Percentiles rank a stretch among this genome's conserved stretches.
phyloP scores from a whole-genome alignment of 2,888 invertebrate species.

The Tineola bisselliella region DNA sequence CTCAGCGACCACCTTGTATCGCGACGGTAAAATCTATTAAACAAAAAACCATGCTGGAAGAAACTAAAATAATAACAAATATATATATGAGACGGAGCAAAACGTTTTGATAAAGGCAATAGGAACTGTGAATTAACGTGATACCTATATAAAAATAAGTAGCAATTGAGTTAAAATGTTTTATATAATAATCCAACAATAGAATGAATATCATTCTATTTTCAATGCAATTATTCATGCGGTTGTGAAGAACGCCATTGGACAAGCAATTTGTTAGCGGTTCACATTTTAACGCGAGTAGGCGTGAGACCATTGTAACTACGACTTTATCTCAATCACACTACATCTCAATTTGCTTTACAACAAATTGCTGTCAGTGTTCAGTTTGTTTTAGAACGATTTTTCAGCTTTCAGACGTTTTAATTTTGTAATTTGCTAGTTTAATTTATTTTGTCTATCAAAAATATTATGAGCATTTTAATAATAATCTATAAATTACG shows the following conservation, averaged over 20 bases:
- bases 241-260: slow-evolving; percentile 22
- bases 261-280: slow-evolving; percentile 37
- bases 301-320: slow-evolving; percentile 25
- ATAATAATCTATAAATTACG: background rate
- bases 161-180: background rate
- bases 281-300: slow-evolving; percentile 22
- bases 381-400: slow-evolving; percentile 22
- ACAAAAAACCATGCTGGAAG: background rate
- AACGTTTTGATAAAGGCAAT: background rate
- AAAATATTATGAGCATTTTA: background rate
- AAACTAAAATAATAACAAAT: background rate
- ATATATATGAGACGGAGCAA: background rate
- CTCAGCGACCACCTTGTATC: background rate
- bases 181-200: slow-evolving; percentile 5
- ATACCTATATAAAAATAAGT: background rate
- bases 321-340: slow-evolving; percentile 28
- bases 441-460: background rate
- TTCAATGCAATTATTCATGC: slow-evolving; percentile 14
- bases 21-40: background rate
- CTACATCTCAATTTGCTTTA: slow-evolving; percentile 39
- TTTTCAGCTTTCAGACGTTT: slow-evolving; percentile 27
- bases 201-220: slow-evolving; percentile 11
- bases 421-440: slow-evolving; percentile 16
- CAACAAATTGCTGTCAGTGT: slow-evolving; percentile 17
- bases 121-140: background rate